phyloP scores from a whole-genome alignment of 2,113 vertebrate species.

The Catharus fuscescens region DNA sequence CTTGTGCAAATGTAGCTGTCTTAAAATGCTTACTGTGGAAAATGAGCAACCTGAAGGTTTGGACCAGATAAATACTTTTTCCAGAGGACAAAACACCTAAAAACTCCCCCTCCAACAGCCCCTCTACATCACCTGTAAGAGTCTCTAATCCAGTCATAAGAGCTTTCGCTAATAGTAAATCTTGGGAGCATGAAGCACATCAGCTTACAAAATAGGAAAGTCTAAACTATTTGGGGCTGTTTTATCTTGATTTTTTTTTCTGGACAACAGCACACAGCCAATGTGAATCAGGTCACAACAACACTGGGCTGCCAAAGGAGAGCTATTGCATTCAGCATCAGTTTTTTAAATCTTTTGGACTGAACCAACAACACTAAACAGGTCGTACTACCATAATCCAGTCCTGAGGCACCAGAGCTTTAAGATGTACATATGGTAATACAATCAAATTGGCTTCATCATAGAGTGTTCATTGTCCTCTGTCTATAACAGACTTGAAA shows the following conservation, averaged over 20 bases:
- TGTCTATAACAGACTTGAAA: neutral
- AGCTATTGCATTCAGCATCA: neutral
- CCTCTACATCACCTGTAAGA: neutral
- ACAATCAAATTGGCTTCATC: neutral
- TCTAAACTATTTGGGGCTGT: neutral
- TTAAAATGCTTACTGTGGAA: neutral
- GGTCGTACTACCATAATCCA: neutral
- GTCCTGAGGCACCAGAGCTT: neutral
- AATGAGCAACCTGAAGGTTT: neutral
- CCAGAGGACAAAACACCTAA: neutral
- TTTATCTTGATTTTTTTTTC: neutral
- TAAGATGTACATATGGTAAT: neutral
- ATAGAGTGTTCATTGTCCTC: neutral
- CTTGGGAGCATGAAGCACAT: neutral
- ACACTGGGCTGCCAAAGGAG: neutral
- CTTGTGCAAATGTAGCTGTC: neutral
- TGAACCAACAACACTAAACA: neutral
- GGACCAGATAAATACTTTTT: neutral
- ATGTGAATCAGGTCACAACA: neutral
- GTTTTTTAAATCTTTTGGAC: neutral
- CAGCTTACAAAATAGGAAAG: neutral
- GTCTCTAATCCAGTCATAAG: neutral
- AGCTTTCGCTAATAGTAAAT: neutral
- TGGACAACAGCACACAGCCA: neutral
- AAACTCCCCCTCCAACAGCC: neutral